Evolutionary conservation across 2,797 vertebrate species (phyloP).

Genomic region (Pteropus rufus): DNA sequence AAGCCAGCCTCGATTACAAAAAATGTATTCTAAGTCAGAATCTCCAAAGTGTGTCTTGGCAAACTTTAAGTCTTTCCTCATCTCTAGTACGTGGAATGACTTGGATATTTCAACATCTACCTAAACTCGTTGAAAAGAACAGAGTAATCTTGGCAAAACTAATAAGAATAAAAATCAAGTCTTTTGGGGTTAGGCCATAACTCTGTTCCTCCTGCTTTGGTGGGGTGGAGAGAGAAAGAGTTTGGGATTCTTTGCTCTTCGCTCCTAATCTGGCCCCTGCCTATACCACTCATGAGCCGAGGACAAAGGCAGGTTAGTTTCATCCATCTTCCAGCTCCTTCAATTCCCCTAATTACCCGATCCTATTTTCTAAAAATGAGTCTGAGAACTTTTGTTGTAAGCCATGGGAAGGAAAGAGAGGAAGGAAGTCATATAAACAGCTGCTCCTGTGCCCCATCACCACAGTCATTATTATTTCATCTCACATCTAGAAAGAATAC

Average conservation of each 20-base stretch:
- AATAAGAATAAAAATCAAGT: neutral
- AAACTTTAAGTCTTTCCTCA: neutral
- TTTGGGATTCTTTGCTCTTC: neutral
- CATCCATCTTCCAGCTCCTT: neutral
- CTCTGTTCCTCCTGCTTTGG: neutral
- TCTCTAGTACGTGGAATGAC: neutral
- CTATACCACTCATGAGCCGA: neutral
- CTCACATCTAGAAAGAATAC: neutral
- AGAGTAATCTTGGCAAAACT: neutral
- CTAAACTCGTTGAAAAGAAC: neutral
- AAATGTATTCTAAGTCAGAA: neutral
- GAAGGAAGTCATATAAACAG: too few species aligned
- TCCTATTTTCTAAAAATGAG: neutral
- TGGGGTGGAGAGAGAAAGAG: neutral
- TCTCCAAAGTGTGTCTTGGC: neutral
- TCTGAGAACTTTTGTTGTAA: neutral
- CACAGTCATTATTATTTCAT: neutral
- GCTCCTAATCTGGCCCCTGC: neutral
- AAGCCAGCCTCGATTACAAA: neutral
- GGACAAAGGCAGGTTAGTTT: neutral
- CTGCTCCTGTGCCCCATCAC: rapidly evolving
- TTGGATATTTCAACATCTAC: neutral
- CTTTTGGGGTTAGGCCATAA: neutral
- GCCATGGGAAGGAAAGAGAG: neutral
- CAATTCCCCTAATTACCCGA: neutral